Conservation (phyloP, 1,140 invertebrate species). For the Drosophila micromelanica region DNA sequence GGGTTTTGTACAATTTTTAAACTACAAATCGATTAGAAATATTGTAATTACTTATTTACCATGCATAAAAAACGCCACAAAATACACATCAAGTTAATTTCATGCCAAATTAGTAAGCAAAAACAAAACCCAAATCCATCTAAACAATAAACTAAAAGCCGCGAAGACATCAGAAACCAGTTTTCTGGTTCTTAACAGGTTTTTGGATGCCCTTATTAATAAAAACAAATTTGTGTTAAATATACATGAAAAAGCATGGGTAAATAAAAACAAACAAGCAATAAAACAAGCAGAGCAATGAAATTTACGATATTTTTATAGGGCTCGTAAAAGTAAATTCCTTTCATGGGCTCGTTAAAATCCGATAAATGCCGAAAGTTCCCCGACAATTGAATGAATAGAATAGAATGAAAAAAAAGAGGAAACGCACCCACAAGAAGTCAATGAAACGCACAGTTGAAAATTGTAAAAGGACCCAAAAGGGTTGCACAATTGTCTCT, state of each 20-base stretch:
- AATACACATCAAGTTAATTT: slow-evolving; percentile 31
- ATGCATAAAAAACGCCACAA: slow-evolving; percentile 3
- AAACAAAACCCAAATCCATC: slow-evolving; percentile 40
- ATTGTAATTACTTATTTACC: not conserved
- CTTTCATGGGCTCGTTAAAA: slow-evolving; percentile 55
- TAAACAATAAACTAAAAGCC: slow-evolving; percentile 36
- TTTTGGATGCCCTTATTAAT: slow-evolving; percentile 74
- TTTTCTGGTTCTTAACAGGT: slow-evolving; percentile 71
- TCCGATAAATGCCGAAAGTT: slow-evolving; percentile 29
- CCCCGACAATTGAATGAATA: slow-evolving; percentile 23
- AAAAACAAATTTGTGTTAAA: slow-evolving; percentile 67
- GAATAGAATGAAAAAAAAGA: slow-evolving; percentile 5
- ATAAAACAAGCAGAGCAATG: slow-evolving; percentile 41
- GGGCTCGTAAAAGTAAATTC: slow-evolving; percentile 48
- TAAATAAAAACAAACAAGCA: slow-evolving; percentile 29
- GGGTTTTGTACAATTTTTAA: not conserved
- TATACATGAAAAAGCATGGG: slow-evolving; percentile 25
- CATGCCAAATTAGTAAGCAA: slow-evolving; percentile 35
- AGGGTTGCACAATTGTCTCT: slow-evolving; percentile 49
- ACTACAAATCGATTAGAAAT: not conserved
- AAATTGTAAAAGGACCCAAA: slow-evolving; percentile 31
- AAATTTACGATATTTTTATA: slow-evolving; percentile 64
- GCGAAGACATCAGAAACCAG: slow-evolving; percentile 56
- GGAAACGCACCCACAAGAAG: slow-evolving; percentile 55
- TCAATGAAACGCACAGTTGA: slow-evolving; percentile 43